Conservation (phyloP, 2,888 invertebrate species). For the Hirudinaria manillensis region DNA sequence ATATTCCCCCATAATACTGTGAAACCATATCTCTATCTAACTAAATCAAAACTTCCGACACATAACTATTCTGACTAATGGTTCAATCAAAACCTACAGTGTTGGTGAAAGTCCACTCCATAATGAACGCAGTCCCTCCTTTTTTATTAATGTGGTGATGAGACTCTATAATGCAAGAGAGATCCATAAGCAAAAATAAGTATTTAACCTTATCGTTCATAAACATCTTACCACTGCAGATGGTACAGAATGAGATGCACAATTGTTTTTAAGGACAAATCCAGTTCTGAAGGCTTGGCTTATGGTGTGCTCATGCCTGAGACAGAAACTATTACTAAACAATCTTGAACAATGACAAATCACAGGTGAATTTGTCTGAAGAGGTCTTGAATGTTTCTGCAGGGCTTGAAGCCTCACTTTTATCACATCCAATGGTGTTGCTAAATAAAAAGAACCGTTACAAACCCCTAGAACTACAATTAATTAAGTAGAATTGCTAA, state of each 20-base stretch:
- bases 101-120: slow-evolving; percentile 98
- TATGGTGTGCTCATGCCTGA: slow-evolving; percentile 35
- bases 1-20: too few species aligned
- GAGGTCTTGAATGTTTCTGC: slow-evolving; percentile 61
- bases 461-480: background rate
- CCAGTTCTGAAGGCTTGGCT: background rate
- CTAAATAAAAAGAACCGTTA: slow-evolving; percentile 58
- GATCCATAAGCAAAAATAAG: slow-evolving; percentile 69
- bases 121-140: slow-evolving; percentile 80
- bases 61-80: too few species aligned
- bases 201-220: background rate
- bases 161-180: slow-evolving; percentile 55
- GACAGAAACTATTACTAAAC: slow-evolving; percentile 61
- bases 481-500: background rate
- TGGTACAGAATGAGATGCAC: background rate
- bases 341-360: slow-evolving; percentile 65
- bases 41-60: background rate
- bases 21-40: too few species aligned
- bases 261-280: background rate
- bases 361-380: background rate
- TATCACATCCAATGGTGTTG: slow-evolving; percentile 96
- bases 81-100: slow-evolving; percentile 58
- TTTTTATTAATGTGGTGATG: slow-evolving; percentile 73
- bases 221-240: background rate
- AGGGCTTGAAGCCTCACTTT: slow-evolving; percentile 95